Evolutionary conservation across 2,113 vertebrate genomes (phyloP), one percentile per base, ranked within the genome.

Genomic region (Prietella phreatophila): DNA sequence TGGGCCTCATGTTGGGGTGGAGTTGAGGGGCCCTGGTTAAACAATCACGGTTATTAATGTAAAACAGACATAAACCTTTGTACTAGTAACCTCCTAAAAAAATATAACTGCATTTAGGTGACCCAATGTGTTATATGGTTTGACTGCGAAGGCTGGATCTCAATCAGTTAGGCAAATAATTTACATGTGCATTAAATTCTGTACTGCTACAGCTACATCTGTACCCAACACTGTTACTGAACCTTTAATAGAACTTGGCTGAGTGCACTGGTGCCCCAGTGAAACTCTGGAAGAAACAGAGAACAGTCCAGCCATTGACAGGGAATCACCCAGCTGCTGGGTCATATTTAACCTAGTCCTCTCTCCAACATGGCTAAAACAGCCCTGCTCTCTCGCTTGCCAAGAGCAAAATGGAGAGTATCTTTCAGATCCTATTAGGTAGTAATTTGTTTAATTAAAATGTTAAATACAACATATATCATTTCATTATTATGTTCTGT

Each of bases 1-100:
- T 82, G 80, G 56, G 80, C 58, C 80, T 61, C 80, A 5, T 25
- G 33, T 60, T 20, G 56, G 56, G 39, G 33, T 39, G 56, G 5
- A 81, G 19, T 61, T 61, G 33, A 61, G 80, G 27, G 33, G 56
- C 80, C 80, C 80, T 61, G 56, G 56, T 61, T 61, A 82, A 60
- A 61, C 80, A 61, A 82, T 82, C 80, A 82, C 27, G 80, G 20
- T 27, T 82, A 82, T 14, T 39, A 82, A 61, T 82, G 13, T 14
- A 61, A 82, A 82, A 61, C 56, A 39, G 56, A 82, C 33, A 82
- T 61, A 56, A 27, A 39, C 58, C 80, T 82, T 36, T 61, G 80
- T 13, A 61, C 56, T 42, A 39, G 19, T 82, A 22, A 42, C 11
- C 80, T 82, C 27, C 20, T 82, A 42, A 81, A 81, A 81, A 78